A percentile compares a stretch with the other conserved stretches of the same genome.
These are phyloP conservation scores for Corvus moneduloides DNA, from an alignment of 2,113 vertebrate genomes.

Conservation along the genomic window DNA sequence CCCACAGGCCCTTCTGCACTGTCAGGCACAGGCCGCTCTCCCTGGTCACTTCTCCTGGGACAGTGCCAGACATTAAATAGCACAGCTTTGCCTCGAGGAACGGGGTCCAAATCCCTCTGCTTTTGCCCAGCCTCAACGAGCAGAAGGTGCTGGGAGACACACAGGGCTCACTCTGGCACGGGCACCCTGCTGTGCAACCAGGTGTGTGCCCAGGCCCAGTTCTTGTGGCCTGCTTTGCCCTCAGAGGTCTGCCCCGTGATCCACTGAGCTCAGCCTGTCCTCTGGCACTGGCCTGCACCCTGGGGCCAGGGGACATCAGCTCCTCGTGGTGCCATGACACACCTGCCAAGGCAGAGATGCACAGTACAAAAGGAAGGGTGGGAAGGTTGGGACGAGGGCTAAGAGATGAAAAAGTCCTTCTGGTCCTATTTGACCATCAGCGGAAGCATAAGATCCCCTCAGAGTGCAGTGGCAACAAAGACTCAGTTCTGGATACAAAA, in stretches of 20 bases:
- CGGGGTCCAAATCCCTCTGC: background rate
- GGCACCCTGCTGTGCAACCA: background rate
- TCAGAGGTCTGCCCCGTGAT: background rate
- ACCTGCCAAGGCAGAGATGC: background rate
- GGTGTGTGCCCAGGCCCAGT: background rate
- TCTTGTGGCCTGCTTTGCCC: rapidly evolving
- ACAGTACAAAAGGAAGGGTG: background rate
- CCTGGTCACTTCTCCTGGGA: background rate
- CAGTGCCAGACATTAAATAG: background rate
- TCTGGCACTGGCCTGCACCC: background rate
- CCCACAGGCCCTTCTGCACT: background rate
- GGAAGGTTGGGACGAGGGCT: background rate
- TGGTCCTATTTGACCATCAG: background rate
- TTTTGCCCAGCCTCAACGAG: background rate
- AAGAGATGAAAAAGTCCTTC: background rate
- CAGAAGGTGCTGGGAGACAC: rapidly evolving
- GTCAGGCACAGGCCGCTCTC: background rate
- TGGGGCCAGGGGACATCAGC: background rate
- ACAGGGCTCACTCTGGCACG: rapidly evolving
- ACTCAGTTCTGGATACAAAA: background rate
- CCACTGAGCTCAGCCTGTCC: background rate
- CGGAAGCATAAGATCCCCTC: background rate
- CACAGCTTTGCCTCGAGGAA: background rate
- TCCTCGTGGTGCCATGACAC: background rate
- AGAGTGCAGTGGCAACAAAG: background rate